These are phyloP conservation scores for Troglohyphantes excavatus DNA, from an alignment of 2,888 invertebrate species.

Conservation along the genomic window DNA sequence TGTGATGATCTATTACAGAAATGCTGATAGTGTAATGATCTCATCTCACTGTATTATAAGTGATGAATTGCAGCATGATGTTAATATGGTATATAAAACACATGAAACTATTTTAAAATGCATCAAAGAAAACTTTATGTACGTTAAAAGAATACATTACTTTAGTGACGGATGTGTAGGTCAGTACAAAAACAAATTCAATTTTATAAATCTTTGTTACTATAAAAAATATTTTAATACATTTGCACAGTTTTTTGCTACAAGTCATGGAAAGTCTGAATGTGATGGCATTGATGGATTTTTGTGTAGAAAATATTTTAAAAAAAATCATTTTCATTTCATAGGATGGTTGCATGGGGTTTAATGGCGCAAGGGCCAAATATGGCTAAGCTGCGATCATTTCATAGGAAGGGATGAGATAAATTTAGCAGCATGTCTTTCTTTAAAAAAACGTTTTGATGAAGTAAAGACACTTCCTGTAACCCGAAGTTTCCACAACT, in stretches of 20 bases:
- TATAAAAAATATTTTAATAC: conserved; percentile 80
- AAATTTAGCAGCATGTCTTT: no score
- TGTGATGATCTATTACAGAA: neutral
- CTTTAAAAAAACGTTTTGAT: no score
- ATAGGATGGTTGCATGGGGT: no score
- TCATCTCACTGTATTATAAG: neutral
- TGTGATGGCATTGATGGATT: conserved; percentile 80
- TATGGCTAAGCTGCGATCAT: no score
- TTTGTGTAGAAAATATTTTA: neutral
- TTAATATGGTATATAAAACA: neutral
- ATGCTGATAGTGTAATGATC: no score
- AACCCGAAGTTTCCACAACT: no score
- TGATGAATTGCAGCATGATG: conserved; percentile 13
- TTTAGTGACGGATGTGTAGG: conserved; percentile 80
- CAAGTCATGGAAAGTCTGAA: conserved; percentile 80
- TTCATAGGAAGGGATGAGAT: no score
- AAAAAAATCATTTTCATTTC: no score
- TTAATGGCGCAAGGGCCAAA: no score
- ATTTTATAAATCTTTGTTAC: conserved; percentile 79
- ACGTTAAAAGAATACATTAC: conserved; percentile 76
- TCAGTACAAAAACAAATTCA: conserved; percentile 80
- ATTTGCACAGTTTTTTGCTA: conserved; percentile 80
- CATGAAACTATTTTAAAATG: neutral
- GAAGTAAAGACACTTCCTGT: no score
- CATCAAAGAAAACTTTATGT: neutral